phyloP scores from a whole-genome alignment of 2,888 invertebrate species.

The Ypsolopha sequella region DNA sequence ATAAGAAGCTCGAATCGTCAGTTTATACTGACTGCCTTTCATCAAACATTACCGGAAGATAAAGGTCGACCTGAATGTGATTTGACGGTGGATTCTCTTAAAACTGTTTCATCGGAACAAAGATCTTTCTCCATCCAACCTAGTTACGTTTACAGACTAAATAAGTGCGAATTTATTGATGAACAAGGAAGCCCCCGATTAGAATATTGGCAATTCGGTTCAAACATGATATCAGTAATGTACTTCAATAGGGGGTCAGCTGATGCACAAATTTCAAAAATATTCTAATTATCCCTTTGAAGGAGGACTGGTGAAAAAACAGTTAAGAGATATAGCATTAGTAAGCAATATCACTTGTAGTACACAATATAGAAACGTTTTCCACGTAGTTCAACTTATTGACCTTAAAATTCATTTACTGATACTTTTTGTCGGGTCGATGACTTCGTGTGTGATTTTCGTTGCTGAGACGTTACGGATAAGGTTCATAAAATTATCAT shows the following conservation, averaged over 20 bases:
- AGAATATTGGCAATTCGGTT: background rate
- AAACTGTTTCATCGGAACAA: background rate
- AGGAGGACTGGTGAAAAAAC: background rate
- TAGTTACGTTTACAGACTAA: background rate
- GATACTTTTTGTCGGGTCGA: no score
- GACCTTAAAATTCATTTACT: no score
- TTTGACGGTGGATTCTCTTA: background rate
- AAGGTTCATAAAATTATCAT: no score
- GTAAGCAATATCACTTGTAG: background rate
- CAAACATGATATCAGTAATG: background rate
- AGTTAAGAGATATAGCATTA: background rate
- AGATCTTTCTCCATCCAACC: background rate
- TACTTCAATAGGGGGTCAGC: conserved; percentile 8
- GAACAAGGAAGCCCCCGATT: background rate
- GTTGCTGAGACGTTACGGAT: no score
- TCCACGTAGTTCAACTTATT: no score
- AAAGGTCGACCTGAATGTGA: background rate
- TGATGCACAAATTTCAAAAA: background rate
- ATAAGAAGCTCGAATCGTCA: background rate
- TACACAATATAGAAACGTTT: background rate
- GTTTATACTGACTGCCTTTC: background rate
- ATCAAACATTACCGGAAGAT: background rate
- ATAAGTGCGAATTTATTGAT: background rate
- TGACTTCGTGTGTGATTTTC: no score
- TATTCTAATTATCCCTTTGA: background rate